Conservation (phyloP, 2,113 vertebrate species). For the Phocoena sinus region DNA sequence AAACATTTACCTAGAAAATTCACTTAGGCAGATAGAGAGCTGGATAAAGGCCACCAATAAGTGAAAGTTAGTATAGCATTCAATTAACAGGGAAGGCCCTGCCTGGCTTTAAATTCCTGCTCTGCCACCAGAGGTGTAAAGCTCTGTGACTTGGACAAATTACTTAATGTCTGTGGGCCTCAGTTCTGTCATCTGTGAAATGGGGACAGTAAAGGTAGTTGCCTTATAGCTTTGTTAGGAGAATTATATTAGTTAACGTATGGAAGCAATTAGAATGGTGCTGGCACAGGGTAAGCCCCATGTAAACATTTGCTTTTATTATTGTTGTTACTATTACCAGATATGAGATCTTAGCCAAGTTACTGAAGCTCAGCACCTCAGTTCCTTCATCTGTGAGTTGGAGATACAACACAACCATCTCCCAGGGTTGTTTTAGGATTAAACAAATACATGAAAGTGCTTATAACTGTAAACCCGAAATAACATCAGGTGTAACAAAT, state of each 20-base stretch:
- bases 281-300: not conserved
- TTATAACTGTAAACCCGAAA: not conserved
- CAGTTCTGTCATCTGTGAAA: not conserved
- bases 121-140: not conserved
- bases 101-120: not conserved
- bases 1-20: not conserved
- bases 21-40: not conserved
- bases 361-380: not conserved
- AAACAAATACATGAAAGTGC: not conserved
- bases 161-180: not conserved
- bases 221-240: not conserved
- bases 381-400: not conserved
- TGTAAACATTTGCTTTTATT: not conserved
- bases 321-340: not conserved
- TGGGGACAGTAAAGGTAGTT: not conserved
- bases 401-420: not conserved
- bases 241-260: not conserved
- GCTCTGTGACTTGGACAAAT: not conserved
- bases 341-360: not conserved
- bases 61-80: not conserved
- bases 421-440: not conserved
- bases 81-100: not conserved
- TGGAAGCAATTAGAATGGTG: not conserved
- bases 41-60: not conserved
- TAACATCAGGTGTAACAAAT: not conserved